A percentile compares a stretch with the other conserved stretches of the same genome.
Evolutionary conservation across 1,140 invertebrate species (phyloP).

Genomic region (Caenorhabditis latens): DNA sequence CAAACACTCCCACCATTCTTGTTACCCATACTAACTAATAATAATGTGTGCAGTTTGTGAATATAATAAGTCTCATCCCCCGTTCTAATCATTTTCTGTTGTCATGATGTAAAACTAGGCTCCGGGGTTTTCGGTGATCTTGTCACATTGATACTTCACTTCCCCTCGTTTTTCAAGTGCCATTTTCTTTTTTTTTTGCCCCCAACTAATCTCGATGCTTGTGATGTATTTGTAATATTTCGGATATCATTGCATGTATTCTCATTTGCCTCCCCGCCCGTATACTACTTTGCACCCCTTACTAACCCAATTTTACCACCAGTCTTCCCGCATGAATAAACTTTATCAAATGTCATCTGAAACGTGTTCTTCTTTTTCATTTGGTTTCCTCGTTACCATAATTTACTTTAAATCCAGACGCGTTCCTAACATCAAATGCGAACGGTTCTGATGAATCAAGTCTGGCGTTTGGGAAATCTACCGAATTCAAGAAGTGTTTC

Average conservation of each 20-base stretch:
- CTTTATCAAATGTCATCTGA: background rate
- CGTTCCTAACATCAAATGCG: too few species aligned
- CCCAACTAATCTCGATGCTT: constrained; percentile 15
- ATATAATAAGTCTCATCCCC: constrained; percentile 8
- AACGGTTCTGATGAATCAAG: too few species aligned
- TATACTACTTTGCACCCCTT: background rate
- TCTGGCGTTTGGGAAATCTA: too few species aligned
- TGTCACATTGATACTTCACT: background rate
- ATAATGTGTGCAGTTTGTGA: constrained; percentile 44
- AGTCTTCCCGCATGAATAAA: background rate
- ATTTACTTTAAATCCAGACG: too few species aligned
- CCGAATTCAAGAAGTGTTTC: too few species aligned
- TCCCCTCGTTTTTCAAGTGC: background rate
- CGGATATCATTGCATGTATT: constrained; percentile 41
- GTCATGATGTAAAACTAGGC: background rate
- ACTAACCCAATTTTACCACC: background rate
- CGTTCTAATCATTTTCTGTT: too few species aligned
- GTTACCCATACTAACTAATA: constrained; percentile 33
- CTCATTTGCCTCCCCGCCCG: background rate
- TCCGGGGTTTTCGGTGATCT: background rate
- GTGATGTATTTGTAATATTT: constrained; percentile 45
- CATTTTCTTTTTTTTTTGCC: too few species aligned
- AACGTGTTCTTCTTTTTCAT: background rate
- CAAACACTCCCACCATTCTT: background rate
- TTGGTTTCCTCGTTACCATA: too few species aligned